Base-by-base conservation (phyloP, 2,797 vertebrate genomes). In the Tapera naevia region DNA sequence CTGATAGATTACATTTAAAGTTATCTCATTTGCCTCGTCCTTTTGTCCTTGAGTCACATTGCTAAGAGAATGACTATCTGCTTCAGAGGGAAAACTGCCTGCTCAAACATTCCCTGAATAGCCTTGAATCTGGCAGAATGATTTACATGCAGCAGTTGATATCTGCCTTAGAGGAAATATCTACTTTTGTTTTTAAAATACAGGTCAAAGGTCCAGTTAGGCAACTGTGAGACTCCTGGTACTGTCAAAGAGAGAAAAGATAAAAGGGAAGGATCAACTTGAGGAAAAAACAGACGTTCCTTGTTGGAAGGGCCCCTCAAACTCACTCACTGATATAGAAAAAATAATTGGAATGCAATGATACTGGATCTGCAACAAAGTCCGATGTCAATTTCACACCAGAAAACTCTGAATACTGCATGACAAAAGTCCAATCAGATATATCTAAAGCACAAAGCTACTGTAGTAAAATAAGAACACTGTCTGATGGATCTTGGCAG, bases 31-130 rank as follows among this genome's bases (percentile, higher is more conserved):
- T 83, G 45, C 41, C 7, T 33, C 87, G 61, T 87, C 45, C 37
- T 82, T 88, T 88, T 76, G 81, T 93, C 83, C 86, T 80, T 91
- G 71, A 92, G 67, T 67, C 41, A 78, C 45, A 39, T 46, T 64
- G 61, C 23, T 85, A 39, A 80, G 45, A 91, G 56, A n/a, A 69
- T 87, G 50, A 35, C 64, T 84, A 19, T 84, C 46, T 64, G 67
- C 62, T 80, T 86, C 7, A 12, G n/a, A 82, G 75, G 27, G 50
- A 76, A 92, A 92, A n/a, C 32, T 93, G 75, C n/a, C 56, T 62
- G 30, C 61, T 92, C 27, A 54, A 80, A 50, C 82, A 50, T 84
- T 79, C 72, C 37, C 48, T 67, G 25, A 85, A 53, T 41, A 43
- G 30, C 79, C 39, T 9, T 46, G 54, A 27, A 69, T 56, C 53